A percentile compares a stretch with the other conserved stretches of the same genome.
Conservation (phyloP, 2,888 invertebrate species). For the Amblyjoppa proteus region DNA sequence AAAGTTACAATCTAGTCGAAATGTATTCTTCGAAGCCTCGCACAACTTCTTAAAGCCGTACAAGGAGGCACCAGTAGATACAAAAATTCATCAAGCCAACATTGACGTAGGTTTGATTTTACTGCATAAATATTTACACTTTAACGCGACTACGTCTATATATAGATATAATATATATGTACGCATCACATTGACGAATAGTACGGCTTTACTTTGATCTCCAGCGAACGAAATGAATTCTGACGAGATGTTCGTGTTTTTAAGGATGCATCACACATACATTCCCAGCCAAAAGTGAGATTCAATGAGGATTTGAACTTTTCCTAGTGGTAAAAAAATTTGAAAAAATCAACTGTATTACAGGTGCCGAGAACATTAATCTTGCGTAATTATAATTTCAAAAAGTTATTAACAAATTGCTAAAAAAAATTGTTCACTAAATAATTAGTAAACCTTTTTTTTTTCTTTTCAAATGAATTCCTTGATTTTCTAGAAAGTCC, state of each 20-base stretch:
- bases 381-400: too few species aligned
- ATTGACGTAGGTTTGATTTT: constrained; percentile 66
- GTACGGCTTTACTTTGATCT: constrained; percentile 53
- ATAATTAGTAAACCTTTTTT: too few species aligned
- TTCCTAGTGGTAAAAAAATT: too few species aligned
- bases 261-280: too few species aligned
- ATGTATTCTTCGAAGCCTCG: background rate
- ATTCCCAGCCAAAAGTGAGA: too few species aligned
- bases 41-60: background rate
- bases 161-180: constrained; percentile 24
- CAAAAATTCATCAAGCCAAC: constrained; percentile 8
- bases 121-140: constrained; percentile 68
- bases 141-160: constrained; percentile 5
- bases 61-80: background rate
- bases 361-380: too few species aligned
- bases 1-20: background rate
- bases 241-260: background rate
- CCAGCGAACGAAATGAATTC: constrained; percentile 21
- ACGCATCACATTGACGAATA: background rate
- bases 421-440: too few species aligned
- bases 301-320: too few species aligned
- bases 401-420: too few species aligned
- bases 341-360: too few species aligned
- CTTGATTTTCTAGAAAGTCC: too few species aligned
- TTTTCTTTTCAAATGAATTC: too few species aligned